phyloP scores from a whole-genome alignment of 35 echinoderm and acorn worm genomes.

The Anneissia japonica region DNA sequence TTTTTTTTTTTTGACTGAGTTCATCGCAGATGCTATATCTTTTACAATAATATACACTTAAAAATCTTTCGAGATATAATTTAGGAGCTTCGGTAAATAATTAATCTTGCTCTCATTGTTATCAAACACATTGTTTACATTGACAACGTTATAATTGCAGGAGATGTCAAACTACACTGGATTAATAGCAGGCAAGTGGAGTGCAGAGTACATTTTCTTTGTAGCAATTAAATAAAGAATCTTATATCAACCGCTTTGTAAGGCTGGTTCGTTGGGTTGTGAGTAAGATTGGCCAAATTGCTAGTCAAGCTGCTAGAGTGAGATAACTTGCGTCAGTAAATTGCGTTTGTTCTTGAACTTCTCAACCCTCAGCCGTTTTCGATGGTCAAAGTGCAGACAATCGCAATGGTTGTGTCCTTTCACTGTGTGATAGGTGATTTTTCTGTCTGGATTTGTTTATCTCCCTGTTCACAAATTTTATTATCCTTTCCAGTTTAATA shows the following conservation, averaged over 20 bases:
- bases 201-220: background rate
- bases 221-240: too few species aligned
- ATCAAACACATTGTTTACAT: background rate
- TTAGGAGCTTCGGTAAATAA: background rate
- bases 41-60: too few species aligned
- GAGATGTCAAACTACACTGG: background rate
- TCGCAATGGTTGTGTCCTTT: background rate
- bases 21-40: too few species aligned
- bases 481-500: background rate
- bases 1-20: too few species aligned
- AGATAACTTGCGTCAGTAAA: background rate
- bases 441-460: background rate
- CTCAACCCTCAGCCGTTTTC: background rate
- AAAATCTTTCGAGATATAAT: too few species aligned
- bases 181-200: background rate
- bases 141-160: too few species aligned
- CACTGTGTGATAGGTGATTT: background rate
- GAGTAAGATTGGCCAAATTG: background rate
- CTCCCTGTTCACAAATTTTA: background rate
- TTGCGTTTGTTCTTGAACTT: background rate
- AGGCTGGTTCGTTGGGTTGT: background rate
- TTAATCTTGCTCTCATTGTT: too few species aligned
- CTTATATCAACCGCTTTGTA: too few species aligned
- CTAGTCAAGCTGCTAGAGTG: background rate
- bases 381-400: background rate